A percentile compares a stretch with the other conserved stretches of the same genome.
phyloP scores from a whole-genome alignment of 2,113 vertebrate genomes.

The Cranoglanis bouderius region DNA sequence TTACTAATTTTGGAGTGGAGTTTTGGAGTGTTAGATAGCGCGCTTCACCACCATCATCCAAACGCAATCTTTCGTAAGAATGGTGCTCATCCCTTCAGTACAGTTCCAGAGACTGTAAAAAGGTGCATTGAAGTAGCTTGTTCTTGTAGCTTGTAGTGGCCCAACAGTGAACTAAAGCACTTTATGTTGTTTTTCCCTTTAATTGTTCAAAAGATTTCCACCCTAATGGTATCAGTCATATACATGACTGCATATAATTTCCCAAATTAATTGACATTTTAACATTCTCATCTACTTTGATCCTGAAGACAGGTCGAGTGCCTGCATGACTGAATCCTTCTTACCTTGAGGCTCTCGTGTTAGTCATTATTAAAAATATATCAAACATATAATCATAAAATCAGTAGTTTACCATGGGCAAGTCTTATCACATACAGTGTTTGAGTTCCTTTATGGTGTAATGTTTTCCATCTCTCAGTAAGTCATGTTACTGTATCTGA shows the following conservation, averaged over 20 bases:
- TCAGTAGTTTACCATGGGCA: constrained; percentile 7
- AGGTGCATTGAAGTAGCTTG: neutral
- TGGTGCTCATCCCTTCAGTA: neutral
- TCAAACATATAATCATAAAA: neutral
- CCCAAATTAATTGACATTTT: neutral
- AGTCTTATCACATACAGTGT: constrained; percentile 1
- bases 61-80: neutral
- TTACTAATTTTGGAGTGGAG: neutral
- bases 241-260: neutral
- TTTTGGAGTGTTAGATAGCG: too few relatives aligned
- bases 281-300: neutral
- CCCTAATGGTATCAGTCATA: too few relatives aligned
- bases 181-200: neutral
- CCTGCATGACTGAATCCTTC: neutral
- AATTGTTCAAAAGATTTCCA: too few relatives aligned
- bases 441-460: neutral
- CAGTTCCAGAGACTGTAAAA: neutral
- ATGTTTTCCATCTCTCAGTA: neutral
- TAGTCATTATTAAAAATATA: constrained; percentile 21
- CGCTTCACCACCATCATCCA: too few relatives aligned
- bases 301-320: neutral
- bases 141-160: neutral
- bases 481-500: neutral
- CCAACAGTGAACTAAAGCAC: neutral
- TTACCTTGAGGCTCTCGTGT: neutral